Base-by-base conservation (phyloP, 2,797 vertebrate species). In the Paguma larvata region DNA sequence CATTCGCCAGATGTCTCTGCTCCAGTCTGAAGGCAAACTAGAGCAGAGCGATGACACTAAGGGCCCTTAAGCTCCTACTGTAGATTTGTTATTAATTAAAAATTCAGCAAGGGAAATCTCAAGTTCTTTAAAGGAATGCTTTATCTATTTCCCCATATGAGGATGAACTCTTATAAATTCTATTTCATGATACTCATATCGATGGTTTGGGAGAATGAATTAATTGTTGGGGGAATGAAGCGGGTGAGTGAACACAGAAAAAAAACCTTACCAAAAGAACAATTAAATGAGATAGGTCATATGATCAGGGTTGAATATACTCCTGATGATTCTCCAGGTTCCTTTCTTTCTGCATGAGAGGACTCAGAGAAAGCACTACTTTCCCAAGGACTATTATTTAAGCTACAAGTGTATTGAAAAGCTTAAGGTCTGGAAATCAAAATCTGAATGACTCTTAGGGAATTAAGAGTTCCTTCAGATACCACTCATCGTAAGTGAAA, bases 381-480 rank as follows among this genome's bases (percentile, higher is more conserved):
- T 97, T 98, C 97, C 97, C 96, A 85, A 98, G 97, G 98, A 98
- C 98, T 98, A 98, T 98, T 98, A 98, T 98, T 98, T 98, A 98
- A 98, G 98, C 98, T 98, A 95, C 84, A 96, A 94, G 63, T 48
- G 48, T 96, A 96, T 97, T 96, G 96, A 92, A 96, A 62, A 97
- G 89, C 93, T 83, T 94, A 97, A 94, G 91, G 94, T 77, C 89
- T 97, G 62, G 89, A 98, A 98, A 98, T 95, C 90, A 95, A 95
- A 95, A 93, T 93, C 68, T 59, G 78, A 97, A 96, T 89, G 89
- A 96, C 96, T 97, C 92, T 87, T 94, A 93, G 92, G 87, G 97
- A 97, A 97, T 98, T 97, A 94, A 93, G 97, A 93, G 62, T 96
- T 98, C 92, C 92, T 97, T 97, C 85, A 97, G 92, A 21, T 44